phyloP scores from a whole-genome alignment of 2,797 vertebrate genomes.

The Danio albolineatus region DNA sequence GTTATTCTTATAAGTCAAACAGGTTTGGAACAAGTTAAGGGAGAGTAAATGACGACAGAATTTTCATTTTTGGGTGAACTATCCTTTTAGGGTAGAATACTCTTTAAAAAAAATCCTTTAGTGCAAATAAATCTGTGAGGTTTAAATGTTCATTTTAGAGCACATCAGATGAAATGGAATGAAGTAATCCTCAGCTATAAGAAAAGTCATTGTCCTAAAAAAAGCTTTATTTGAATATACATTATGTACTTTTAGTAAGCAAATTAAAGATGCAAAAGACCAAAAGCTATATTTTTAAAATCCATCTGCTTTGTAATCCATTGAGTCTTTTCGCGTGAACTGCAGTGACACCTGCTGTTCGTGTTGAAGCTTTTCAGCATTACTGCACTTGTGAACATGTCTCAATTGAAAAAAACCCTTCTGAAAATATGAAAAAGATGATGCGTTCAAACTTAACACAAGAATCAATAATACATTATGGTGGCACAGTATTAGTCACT shows the following conservation, averaged over 20 bases:
- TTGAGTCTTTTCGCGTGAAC: background rate
- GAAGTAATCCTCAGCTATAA: no score
- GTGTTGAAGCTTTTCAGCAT: background rate
- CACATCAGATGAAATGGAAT: background rate
- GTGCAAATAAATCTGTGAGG: background rate
- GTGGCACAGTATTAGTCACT: constrained; percentile 6
- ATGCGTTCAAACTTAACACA: constrained; percentile 3
- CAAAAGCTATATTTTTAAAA: background rate
- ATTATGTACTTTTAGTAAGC: background rate
- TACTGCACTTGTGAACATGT: background rate
- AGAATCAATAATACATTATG: constrained; percentile 37
- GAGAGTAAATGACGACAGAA: background rate
- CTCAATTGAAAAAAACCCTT: background rate
- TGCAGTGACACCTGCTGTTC: constrained; percentile 66
- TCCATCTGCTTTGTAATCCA: background rate
- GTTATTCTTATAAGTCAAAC: background rate
- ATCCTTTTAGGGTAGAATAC: background rate
- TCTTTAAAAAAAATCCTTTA: background rate
- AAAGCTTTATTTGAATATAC: background rate
- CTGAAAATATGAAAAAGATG: background rate
- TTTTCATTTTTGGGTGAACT: background rate
- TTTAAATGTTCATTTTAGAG: background rate
- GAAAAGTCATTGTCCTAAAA: background rate
- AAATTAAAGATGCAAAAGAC: background rate
- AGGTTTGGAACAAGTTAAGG: background rate